These are phyloP conservation scores for Cyphomyrus discorhynchus DNA, from an alignment of 2,113 vertebrate species.

Conservation along the genomic window DNA sequence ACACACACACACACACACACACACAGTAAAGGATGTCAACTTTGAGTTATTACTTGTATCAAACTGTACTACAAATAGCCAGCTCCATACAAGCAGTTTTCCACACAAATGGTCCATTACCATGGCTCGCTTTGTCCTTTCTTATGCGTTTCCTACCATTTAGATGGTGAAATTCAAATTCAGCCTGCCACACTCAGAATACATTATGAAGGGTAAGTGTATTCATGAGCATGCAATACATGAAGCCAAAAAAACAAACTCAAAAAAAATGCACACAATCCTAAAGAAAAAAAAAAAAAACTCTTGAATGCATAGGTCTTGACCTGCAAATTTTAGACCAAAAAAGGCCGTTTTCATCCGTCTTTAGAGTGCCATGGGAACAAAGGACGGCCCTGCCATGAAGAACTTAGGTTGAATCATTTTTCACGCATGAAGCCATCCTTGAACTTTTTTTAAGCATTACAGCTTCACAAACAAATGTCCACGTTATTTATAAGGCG, in stretches of 20 bases:
- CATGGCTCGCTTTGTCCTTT: neutral
- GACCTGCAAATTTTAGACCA: neutral
- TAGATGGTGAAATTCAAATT: neutral
- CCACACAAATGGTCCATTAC: neutral
- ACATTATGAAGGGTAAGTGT: neutral
- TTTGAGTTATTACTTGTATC: neutral
- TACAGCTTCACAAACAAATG: constrained; percentile 3
- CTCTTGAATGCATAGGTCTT: neutral
- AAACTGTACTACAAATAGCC: neutral
- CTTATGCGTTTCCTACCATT: neutral
- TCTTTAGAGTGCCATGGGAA: neutral
- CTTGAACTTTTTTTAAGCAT: neutral
- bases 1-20: neutral
- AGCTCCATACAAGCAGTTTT: neutral
- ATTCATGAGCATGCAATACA: neutral
- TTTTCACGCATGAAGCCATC: neutral
- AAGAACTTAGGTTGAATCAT: neutral
- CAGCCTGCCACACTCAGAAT: neutral
- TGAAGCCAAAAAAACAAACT: neutral
- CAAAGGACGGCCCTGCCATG: neutral
- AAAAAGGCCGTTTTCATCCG: neutral
- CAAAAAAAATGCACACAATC: neutral
- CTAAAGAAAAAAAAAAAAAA: neutral
- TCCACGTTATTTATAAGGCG: neutral
- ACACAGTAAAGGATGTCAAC: neutral